Conservation (phyloP, 2,888 invertebrate genomes). For the Taenaris catops region DNA sequence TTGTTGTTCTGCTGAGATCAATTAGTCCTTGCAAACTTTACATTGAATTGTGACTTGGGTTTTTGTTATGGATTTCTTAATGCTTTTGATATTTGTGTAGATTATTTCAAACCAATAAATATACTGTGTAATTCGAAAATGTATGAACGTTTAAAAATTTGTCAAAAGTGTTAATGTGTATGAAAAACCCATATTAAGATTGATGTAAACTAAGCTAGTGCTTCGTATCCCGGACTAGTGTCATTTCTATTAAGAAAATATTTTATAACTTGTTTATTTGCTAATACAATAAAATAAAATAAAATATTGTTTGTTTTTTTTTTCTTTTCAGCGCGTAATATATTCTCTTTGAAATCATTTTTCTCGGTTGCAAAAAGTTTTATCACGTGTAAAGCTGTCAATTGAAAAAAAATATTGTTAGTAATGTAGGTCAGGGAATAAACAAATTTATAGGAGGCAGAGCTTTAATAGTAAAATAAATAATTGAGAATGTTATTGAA, state of each 20-base stretch:
- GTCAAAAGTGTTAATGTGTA: conserved; percentile 8
- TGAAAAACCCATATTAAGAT: conserved; percentile 39
- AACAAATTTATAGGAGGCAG: no score
- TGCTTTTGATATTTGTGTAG: conserved; percentile 6
- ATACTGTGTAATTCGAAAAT: no score
- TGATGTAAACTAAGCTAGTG: conserved; percentile 39
- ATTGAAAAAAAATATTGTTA: no score
- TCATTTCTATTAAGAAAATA: conserved; percentile 72
- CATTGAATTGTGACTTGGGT: conserved; percentile 26
- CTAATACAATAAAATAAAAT: conserved; percentile 81
- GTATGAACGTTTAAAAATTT: no score
- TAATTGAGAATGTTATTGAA: no score
- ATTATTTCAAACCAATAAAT: conserved; percentile 1
- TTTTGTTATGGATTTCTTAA: conserved; percentile 12
- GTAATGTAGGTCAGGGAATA: no score
- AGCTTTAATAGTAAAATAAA: no score
- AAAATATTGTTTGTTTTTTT: conserved; percentile 43
- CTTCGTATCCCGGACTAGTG: conserved; percentile 57
- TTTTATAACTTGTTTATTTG: conserved; percentile 80
- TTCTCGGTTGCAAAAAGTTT: no score
- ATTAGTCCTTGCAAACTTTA: conserved; percentile 26
- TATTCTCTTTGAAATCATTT: no score
- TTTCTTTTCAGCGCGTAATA: no score
- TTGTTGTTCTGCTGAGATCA: conserved; percentile 60
- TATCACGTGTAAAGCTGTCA: no score